Evolutionary conservation across 1,140 invertebrate genomes (phyloP).

Genomic region (Anoplophora glabripennis): DNA sequence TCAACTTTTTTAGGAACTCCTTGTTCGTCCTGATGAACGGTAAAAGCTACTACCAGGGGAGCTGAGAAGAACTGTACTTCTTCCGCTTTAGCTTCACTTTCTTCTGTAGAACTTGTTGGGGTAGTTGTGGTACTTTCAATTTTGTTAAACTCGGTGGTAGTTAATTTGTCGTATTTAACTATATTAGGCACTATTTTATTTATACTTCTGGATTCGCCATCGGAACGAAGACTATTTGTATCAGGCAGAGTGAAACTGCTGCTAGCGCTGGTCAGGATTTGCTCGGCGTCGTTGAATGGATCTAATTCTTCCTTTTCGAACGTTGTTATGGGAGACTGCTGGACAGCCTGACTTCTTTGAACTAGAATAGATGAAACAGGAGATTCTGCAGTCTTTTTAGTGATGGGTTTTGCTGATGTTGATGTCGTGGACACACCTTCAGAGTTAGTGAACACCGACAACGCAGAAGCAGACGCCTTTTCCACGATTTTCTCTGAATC

Average conservation of each 20-base stretch:
- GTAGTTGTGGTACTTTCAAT: constrained; percentile 51
- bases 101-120: constrained; percentile 58
- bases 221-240: no score
- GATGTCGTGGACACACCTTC: background rate
- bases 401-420: background rate
- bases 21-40: constrained; percentile 74
- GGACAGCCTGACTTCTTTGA: constrained; percentile 39
- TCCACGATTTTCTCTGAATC: constrained; percentile 29
- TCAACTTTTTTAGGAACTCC: constrained; percentile 73
- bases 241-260: constrained; percentile 23
- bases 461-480: constrained; percentile 36
- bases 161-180: background rate
- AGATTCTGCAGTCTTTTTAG: background rate
- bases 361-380: constrained; percentile 29
- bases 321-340: constrained; percentile 32
- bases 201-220: no score
- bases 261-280: constrained; percentile 36
- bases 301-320: constrained; percentile 22
- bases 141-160: constrained; percentile 4
- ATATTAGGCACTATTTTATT: background rate
- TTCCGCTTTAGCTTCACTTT: constrained; percentile 63
- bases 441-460: constrained; percentile 30
- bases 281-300: constrained; percentile 28
- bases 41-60: constrained; percentile 76
- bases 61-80: constrained; percentile 78